Percentiles rank a stretch among this genome's conserved stretches.
Conservation (phyloP, 2,113 vertebrate species). For the Sebastes fasciatus region DNA sequence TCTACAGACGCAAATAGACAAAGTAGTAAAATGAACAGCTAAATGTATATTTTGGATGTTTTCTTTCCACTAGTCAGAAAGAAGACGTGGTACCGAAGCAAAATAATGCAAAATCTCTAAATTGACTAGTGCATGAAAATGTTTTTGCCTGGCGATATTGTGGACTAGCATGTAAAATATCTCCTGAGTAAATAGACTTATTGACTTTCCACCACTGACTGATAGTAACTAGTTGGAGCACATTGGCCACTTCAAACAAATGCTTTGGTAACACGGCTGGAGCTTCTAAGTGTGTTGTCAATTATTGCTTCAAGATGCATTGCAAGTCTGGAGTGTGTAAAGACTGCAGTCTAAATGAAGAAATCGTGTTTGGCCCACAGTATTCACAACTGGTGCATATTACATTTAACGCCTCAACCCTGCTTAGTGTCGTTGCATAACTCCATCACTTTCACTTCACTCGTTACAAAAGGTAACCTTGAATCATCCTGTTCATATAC, state of each 20-base stretch:
- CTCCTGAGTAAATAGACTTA: not conserved
- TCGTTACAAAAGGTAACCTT: not conserved
- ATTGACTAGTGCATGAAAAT: no score
- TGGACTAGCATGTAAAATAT: no score
- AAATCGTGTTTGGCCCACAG: not conserved
- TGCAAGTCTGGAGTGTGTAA: slow-evolving; percentile 22
- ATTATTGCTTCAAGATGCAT: slow-evolving; percentile 72
- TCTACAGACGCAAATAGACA: no score
- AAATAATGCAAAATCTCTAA: no score
- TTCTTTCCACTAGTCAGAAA: no score
- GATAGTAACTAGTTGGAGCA: slow-evolving; percentile 1
- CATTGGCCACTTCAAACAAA: slow-evolving; percentile 45
- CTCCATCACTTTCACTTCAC: not conserved
- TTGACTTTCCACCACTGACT: not conserved
- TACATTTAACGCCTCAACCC: not conserved
- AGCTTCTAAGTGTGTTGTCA: slow-evolving; percentile 49
- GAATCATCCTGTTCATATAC: not conserved
- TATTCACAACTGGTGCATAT: not conserved
- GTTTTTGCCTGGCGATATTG: no score
- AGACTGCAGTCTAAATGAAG: slow-evolving; percentile 23
- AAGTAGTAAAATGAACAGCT: no score
- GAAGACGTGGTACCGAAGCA: no score
- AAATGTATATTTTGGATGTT: no score
- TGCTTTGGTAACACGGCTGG: slow-evolving; percentile 34
- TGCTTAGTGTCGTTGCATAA: not conserved